Evolutionary conservation across 2,797 vertebrate genomes (phyloP).

Genomic region (Enteromius anoplus): DNA sequence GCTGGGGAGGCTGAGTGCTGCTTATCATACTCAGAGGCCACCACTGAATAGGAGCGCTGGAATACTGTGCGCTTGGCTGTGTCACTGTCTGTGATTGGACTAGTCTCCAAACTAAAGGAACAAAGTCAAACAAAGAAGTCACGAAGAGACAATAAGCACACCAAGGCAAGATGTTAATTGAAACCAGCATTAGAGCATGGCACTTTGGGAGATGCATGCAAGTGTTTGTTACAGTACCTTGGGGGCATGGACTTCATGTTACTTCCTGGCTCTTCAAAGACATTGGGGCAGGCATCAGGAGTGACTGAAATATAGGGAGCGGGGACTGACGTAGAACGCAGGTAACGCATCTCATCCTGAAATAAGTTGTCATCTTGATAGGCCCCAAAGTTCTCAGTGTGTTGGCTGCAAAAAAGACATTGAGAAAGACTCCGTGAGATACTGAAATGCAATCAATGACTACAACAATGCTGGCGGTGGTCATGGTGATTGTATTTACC

Average conservation of each 20-base stretch:
- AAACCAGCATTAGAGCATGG: neutral
- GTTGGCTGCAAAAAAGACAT: constrained; percentile 83
- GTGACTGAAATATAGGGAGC: constrained; percentile 98
- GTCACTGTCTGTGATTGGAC: constrained; percentile 97
- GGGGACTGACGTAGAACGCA: constrained; percentile 96
- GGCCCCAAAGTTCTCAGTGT: constrained; percentile 94
- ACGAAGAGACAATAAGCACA: neutral
- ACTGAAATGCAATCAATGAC: neutral
- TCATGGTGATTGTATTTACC: constrained; percentile 74
- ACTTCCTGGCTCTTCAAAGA: constrained; percentile 97
- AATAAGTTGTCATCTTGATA: constrained; percentile 98
- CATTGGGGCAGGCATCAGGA: constrained; percentile 96
- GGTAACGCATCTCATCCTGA: constrained; percentile 98
- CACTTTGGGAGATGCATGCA: neutral
- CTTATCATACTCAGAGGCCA: constrained; percentile 98
- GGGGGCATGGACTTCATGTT: constrained; percentile 99
- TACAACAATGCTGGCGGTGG: neutral
- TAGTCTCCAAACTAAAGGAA: constrained; percentile 89
- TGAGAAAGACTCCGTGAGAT: neutral
- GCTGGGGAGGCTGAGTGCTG: constrained; percentile 95
- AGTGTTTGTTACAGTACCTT: constrained; percentile 79
- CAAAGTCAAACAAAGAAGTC: neutral
- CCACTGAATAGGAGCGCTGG: constrained; percentile 97
- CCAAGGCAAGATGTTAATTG: neutral
- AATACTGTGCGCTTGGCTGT: constrained; percentile 97